Evolutionary conservation across 1,140 invertebrate genomes (phyloP).

Genomic region (Dreissena polymorpha): DNA sequence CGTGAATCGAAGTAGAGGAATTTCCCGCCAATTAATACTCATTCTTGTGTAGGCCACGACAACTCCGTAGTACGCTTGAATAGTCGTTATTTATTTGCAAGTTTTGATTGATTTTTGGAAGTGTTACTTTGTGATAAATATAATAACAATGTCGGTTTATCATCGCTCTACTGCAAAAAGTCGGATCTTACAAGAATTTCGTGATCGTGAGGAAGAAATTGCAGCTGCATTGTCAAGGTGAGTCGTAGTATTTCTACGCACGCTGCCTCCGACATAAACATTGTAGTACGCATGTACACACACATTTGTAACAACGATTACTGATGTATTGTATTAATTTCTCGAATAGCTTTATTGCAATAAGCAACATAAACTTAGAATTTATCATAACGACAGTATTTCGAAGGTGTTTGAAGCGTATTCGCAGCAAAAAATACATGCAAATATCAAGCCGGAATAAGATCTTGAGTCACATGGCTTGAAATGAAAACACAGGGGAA

Average conservation of each 20-base stretch:
- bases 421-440: constrained; percentile 10
- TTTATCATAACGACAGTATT: constrained; percentile 31
- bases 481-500: constrained; percentile 68
- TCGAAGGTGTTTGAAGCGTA: background rate
- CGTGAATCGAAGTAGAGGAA: constrained; percentile 42
- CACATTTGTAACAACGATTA: constrained; percentile 32
- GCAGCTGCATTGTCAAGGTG: constrained; percentile 52
- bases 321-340: background rate
- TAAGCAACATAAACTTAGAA: constrained; percentile 5
- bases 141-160: constrained; percentile 52
- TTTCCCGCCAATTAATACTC: constrained; percentile 61
- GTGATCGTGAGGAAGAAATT: constrained; percentile 51
- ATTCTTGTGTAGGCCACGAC: constrained; percentile 58
- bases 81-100: constrained; percentile 41
- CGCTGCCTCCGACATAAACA: constrained; percentile 57
- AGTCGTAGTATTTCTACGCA: constrained; percentile 58
- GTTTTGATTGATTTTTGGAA: constrained; percentile 35
- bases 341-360: constrained; percentile 1
- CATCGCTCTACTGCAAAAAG: constrained; percentile 51
- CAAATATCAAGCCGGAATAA: constrained; percentile 33
- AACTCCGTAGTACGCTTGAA: constrained; percentile 58
- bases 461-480: constrained; percentile 58
- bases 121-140: constrained; percentile 9
- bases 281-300: constrained; percentile 58
- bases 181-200: constrained; percentile 55